Conservation (phyloP, 2,888 invertebrate genomes). For the Odontomyia ornata region DNA sequence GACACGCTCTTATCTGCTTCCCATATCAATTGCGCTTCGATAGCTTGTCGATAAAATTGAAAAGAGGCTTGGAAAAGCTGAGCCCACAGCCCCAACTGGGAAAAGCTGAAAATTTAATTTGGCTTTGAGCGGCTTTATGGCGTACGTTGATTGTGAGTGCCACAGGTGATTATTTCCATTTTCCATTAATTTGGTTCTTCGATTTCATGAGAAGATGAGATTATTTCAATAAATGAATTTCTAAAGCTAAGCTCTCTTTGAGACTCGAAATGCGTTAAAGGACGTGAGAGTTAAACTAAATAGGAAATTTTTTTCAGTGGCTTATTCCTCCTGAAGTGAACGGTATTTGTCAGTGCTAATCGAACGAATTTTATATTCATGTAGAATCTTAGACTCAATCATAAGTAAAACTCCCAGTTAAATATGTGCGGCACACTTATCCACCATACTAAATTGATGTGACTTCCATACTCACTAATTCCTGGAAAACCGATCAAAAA, state of each 20-base stretch:
- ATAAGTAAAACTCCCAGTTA: too few species aligned
- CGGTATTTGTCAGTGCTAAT: too few species aligned
- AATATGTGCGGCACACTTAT: too few species aligned
- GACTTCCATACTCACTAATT: too few species aligned
- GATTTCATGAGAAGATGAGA: not conserved
- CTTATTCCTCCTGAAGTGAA: too few species aligned
- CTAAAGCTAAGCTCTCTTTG: not conserved
- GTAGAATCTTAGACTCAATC: too few species aligned
- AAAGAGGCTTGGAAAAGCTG: slow-evolving; percentile 4
- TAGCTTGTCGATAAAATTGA: slow-evolving; percentile 17
- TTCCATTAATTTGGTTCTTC: slow-evolving; percentile 32
- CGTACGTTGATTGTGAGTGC: not conserved
- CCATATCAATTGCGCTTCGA: slow-evolving; percentile 29
- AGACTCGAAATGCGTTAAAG: too few species aligned
- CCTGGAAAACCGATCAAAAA: too few species aligned
- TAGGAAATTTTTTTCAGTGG: too few species aligned
- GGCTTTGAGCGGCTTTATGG: slow-evolving; percentile 4
- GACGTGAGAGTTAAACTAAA: too few species aligned
- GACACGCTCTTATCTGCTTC: slow-evolving; percentile 18
- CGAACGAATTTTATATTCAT: too few species aligned
- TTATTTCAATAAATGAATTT: slow-evolving; percentile 13
- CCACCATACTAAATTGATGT: too few species aligned
- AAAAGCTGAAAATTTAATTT: slow-evolving; percentile 28
- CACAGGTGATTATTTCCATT: slow-evolving; percentile 37
- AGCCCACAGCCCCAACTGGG: not conserved